Percentiles rank a stretch among this genome's conserved stretches.
These are phyloP conservation scores for Rhinogobio ventralis DNA, from an alignment of 2,797 vertebrate species.

Conservation along the genomic window DNA sequence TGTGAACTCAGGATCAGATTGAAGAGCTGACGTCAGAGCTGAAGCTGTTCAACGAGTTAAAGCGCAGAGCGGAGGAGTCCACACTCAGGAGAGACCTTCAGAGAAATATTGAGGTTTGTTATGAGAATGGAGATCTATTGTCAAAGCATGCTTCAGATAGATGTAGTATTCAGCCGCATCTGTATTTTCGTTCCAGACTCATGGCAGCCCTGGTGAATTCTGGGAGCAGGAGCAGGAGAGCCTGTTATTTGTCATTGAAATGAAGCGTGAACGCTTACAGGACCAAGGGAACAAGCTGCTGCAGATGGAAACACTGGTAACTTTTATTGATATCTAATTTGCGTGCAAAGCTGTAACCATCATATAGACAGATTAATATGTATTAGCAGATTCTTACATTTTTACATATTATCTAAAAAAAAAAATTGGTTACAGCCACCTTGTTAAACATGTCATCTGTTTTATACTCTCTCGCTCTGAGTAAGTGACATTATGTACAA, in stretches of 20 bases:
- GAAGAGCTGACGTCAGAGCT: constrained; percentile 78
- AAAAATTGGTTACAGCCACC: neutral
- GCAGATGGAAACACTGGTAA: constrained; percentile 84
- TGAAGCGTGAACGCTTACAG: constrained; percentile 88
- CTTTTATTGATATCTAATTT: constrained; percentile 47
- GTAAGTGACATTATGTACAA: neutral
- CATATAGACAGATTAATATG: neutral
- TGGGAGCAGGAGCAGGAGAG: constrained; percentile 97
- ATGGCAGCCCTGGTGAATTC: constrained; percentile 90
- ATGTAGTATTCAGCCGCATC: neutral
- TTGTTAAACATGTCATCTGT: neutral
- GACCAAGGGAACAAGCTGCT: constrained; percentile 83
- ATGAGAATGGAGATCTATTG: neutral
- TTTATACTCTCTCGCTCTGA: neutral
- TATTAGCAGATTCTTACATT: neutral
- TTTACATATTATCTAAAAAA: neutral
- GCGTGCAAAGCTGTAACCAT: neutral
- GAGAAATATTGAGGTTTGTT: constrained; percentile 86
- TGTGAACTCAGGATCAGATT: constrained; percentile 75
- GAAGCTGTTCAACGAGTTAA: constrained; percentile 82
- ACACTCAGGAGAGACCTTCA: constrained; percentile 85
- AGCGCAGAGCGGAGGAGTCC: constrained; percentile 82
- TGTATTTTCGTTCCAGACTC: constrained; percentile 74
- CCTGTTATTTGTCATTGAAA: constrained; percentile 92
- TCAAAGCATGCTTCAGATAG: neutral